phyloP scores from a whole-genome alignment of 1,140 invertebrate species.

The Rhynchophorus ferrugineus region DNA sequence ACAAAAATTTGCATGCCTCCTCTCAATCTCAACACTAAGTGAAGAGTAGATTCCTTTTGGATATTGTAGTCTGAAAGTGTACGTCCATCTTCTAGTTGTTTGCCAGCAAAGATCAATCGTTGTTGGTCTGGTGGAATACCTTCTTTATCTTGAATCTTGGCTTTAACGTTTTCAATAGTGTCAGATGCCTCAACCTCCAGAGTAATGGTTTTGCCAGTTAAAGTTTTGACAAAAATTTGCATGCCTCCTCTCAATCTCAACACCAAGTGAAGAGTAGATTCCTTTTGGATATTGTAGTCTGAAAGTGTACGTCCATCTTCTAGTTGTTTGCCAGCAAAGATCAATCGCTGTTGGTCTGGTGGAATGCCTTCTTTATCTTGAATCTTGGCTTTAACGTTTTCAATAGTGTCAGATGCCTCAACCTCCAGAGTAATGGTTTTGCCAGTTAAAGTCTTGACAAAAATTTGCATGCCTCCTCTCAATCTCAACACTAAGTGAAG shows the following conservation, averaged over 20 bases:
- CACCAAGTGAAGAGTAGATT: conserved; percentile 65
- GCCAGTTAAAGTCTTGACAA: conserved; percentile 64
- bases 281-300: conserved; percentile 72
- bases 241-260: conserved; percentile 61
- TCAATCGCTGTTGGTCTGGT: conserved; percentile 53
- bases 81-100: conserved; percentile 1
- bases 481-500: conserved; percentile 67
- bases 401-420: conserved; percentile 65
- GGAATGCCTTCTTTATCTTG: conserved; percentile 54
- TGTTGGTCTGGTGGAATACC: neutral
- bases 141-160: neutral
- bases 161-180: neutral
- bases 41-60: conserved; percentile 63
- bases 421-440: conserved; percentile 68
- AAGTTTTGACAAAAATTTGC: conserved; percentile 60
- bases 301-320: conserved; percentile 72
- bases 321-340: conserved; percentile 69
- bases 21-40: conserved; percentile 60
- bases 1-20: conserved; percentile 62
- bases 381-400: conserved; percentile 66
- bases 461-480: conserved; percentile 57
- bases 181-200: conserved; percentile 56
- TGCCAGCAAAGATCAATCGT: neutral
- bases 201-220: conserved; percentile 65
- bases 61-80: conserved; percentile 38